phyloP scores from a whole-genome alignment of 1,140 invertebrate species.

The Popillia japonica region DNA sequence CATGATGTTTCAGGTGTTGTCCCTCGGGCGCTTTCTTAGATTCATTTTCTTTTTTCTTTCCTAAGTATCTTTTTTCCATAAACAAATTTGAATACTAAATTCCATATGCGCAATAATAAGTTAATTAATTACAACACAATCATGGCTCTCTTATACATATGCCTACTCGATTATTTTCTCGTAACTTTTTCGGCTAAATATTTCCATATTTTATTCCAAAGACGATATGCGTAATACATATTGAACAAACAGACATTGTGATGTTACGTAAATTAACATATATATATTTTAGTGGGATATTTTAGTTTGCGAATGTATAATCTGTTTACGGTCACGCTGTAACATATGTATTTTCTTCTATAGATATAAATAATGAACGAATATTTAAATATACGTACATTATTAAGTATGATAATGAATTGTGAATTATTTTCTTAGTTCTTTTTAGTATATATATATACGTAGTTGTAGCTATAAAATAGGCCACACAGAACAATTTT shows the following conservation, averaged over 20 bases:
- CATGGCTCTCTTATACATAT: slow-evolving; percentile 1
- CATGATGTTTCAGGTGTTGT: slow-evolving; percentile 55
- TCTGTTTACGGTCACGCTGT: background rate
- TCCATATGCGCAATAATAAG: background rate
- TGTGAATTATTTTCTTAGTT: background rate
- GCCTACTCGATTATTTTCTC: slow-evolving; percentile 18
- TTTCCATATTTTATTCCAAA: slow-evolving; percentile 26
- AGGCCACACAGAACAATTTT: no score
- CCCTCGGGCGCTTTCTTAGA: slow-evolving; percentile 45
- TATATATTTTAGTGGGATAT: background rate
- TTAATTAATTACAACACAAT: background rate
- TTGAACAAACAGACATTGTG: background rate
- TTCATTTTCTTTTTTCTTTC: slow-evolving; percentile 27
- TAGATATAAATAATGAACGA: background rate
- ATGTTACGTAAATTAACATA: background rate
- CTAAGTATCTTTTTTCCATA: slow-evolving; percentile 11
- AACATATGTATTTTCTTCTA: slow-evolving; percentile 13
- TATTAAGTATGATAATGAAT: background rate
- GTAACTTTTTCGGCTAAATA: background rate
- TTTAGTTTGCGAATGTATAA: slow-evolving; percentile 6
- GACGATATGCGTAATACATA: background rate
- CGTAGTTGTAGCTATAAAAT: no score
- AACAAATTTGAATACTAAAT: slow-evolving; percentile 24
- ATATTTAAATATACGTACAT: background rate
- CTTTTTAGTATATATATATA: background rate